Evolutionary conservation across 1,140 invertebrate genomes (phyloP).

Genomic region (Danaus melanippus): DNA sequence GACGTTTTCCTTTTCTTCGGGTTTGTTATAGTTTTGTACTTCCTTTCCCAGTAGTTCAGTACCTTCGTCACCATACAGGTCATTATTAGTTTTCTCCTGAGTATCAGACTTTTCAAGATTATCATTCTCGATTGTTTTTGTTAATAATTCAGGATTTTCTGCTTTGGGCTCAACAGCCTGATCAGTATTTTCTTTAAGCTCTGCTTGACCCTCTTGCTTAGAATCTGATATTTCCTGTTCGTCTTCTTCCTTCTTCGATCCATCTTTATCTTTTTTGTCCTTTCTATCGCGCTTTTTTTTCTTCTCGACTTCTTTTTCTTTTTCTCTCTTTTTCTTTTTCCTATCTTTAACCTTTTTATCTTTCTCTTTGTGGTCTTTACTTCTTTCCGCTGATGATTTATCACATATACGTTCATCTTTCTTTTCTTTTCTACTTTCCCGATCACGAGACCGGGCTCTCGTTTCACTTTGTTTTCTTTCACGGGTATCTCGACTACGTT

Average conservation of each 20-base stretch:
- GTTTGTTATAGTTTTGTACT: slow-evolving; percentile 67
- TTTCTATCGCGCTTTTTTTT: slow-evolving; percentile 68
- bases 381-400: slow-evolving; percentile 51
- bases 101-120: slow-evolving; percentile 22
- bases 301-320: slow-evolving; percentile 65
- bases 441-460: slow-evolving; percentile 54
- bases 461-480: slow-evolving; percentile 62
- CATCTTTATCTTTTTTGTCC: slow-evolving; percentile 64
- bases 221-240: slow-evolving; percentile 18
- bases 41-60: slow-evolving; percentile 61
- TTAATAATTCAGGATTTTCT: too few species aligned
- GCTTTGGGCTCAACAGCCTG: neutral
- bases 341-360: slow-evolving; percentile 67
- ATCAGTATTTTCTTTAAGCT: slow-evolving; percentile 12
- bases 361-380: slow-evolving; percentile 59
- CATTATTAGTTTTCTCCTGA: slow-evolving; percentile 35
- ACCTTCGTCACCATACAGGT: slow-evolving; percentile 63
- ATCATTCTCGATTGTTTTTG: slow-evolving; percentile 9
- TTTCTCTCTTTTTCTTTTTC: slow-evolving; percentile 64
- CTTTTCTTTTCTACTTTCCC: slow-evolving; percentile 48
- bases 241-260: slow-evolving; percentile 38
- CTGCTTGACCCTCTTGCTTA: slow-evolving; percentile 14
- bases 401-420: slow-evolving; percentile 59
- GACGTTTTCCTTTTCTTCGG: slow-evolving; percentile 30
- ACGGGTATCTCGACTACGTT: slow-evolving; percentile 50